Base-by-base conservation (phyloP, 2,888 invertebrate genomes). In the Andrena dorsata region DNA sequence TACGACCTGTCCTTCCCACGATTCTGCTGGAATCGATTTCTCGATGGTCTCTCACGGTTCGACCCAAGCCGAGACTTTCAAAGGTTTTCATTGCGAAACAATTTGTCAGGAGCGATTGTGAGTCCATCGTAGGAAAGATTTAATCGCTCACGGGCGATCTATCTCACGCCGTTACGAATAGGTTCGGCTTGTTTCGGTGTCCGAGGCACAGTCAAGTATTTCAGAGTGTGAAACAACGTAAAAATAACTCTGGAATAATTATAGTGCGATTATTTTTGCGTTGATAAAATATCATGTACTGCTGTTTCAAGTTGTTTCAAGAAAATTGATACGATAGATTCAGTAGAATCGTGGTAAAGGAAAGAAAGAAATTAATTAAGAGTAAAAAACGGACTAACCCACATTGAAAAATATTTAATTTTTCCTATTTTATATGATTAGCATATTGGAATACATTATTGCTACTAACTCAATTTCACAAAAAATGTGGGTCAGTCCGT, bases 11-110 rank as follows among this genome's bases (percentile, higher is more conserved):
- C 47, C 51, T 53, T 51, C 49, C 61, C 28, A n/a, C 23, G 16
- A 69, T 71, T 58, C 41, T 13, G 16, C 28, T 78, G 32, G 61
- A 78, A 61, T 47, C 66, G 30, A 47, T 61, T 69, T 58, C 61
- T 73, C 64, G 56, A 23, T 41, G 20, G 26, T 64, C 30, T 47
- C 26, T 49, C 49, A 69, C 10, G 49, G 49, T 49, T 23, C 49
- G n/a, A 8, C n/a, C 53, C 10, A 35, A 47, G 47, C 32, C 51
- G 51, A 13, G 23, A 61, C 32, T 63, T 53, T 53, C 72, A 23
- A 63, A 56, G 63, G 30, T 47, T 63, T 63, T 47, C 53, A 41
- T 47, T 6, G 26, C 32, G 16, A 6, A 30, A 28, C 70, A n/a
- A 60, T 65, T 71, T 41, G 60, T 71, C 76, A 26, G 35, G 23